These are phyloP conservation scores for Lepeophtheirus nordmannii DNA, from an alignment of 2,888 invertebrate genomes.

Conservation along the genomic window DNA sequence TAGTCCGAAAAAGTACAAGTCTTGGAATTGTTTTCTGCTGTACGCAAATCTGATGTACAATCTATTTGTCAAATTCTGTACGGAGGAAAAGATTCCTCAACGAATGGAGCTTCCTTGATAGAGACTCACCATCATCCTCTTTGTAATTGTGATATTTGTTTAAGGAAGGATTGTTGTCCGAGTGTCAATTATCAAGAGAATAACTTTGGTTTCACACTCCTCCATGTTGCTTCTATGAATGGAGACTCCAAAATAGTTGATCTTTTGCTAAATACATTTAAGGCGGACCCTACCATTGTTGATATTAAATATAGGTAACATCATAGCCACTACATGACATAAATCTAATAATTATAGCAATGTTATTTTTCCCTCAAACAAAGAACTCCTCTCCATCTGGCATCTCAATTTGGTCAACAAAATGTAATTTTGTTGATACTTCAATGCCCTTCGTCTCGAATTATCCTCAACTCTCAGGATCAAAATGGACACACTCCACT, in stretches of 20 bases:
- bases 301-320: not conserved
- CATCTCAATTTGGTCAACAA: constrained; percentile 5
- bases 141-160: not conserved
- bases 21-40: not conserved
- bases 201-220: not conserved
- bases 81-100: too few relatives aligned
- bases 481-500: constrained; percentile 3
- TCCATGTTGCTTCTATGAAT: not conserved
- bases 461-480: not conserved
- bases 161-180: not conserved
- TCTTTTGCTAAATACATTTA: not conserved
- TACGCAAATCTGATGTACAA: not conserved
- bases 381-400: constrained; percentile 14
- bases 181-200: not conserved
- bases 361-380: too few relatives aligned
- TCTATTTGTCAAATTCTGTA: too few relatives aligned
- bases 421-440: constrained; percentile 2
- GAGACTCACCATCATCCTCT: not conserved
- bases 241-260: not conserved
- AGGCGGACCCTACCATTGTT: not conserved
- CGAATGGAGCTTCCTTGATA: too few relatives aligned
- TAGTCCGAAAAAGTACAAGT: not conserved
- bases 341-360: too few relatives aligned
- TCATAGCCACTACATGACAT: not conserved
- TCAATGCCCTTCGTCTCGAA: not conserved